Percentiles rank a stretch among this genome's conserved stretches.
Conservation (phyloP, 1,140 invertebrate genomes). For the Aphelinus atriplicis region DNA sequence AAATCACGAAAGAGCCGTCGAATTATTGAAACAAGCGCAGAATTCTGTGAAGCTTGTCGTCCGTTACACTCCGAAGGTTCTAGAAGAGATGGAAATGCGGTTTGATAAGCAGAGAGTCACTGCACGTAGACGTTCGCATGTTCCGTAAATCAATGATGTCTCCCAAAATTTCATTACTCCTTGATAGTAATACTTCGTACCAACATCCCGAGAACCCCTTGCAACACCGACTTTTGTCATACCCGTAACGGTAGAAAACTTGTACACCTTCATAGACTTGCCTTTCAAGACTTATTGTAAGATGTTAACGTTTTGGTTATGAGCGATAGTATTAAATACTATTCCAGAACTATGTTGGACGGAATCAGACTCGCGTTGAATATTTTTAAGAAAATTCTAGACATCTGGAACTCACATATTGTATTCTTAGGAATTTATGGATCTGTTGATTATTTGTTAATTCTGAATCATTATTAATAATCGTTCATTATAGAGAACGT, state of each 20-base stretch:
- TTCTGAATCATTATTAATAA: too few species aligned
- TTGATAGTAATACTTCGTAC: not conserved
- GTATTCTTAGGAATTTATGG: too few species aligned
- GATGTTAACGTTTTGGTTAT: not conserved
- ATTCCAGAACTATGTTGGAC: too few species aligned
- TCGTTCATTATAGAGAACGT: too few species aligned
- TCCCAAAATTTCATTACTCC: not conserved
- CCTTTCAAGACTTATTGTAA: not conserved
- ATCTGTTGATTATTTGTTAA: too few species aligned
- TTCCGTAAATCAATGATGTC: conserved; percentile 63
- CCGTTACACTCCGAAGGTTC: conserved; percentile 95
- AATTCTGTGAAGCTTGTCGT: conserved; percentile 98
- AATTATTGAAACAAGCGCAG: conserved; percentile 95
- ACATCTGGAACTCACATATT: too few species aligned
- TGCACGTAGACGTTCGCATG: conserved; percentile 78
- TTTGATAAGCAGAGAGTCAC: conserved; percentile 93
- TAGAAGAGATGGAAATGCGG: conserved; percentile 99
- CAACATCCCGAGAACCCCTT: not conserved
- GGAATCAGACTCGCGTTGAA: too few species aligned
- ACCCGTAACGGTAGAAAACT: not conserved
- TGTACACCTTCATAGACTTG: conserved; percentile 5
- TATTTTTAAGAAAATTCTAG: too few species aligned
- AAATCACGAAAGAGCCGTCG: conserved; percentile 99
- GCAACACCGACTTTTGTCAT: not conserved
- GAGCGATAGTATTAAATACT: too few species aligned